A percentile compares a stretch with the other conserved stretches of the same genome.
Evolutionary conservation across 2,797 vertebrate species (phyloP).

Genomic region (Lepilemur ruficaudatus): DNA sequence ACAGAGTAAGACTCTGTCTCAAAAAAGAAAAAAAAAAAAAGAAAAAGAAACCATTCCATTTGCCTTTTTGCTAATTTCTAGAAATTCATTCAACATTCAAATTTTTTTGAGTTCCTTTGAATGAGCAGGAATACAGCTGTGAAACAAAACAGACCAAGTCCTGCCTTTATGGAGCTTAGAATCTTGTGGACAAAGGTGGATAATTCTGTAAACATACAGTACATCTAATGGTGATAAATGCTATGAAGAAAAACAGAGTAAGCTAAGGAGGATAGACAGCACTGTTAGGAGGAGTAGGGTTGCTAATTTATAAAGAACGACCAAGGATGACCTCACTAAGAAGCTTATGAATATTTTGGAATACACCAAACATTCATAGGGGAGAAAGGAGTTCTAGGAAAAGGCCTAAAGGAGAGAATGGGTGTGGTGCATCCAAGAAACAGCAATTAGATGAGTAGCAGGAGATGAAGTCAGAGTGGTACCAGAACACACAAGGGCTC

Average conservation of each 20-base stretch:
- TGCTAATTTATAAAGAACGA: background rate
- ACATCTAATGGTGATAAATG: background rate
- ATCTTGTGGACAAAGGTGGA: background rate
- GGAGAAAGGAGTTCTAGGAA: background rate
- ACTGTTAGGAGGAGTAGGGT: background rate
- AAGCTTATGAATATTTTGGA: background rate
- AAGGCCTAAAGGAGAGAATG: background rate
- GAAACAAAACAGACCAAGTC: background rate
- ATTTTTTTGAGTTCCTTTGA: background rate
- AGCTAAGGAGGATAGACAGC: background rate
- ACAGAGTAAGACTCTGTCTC: no score
- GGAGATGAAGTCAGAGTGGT: background rate
- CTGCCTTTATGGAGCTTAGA: background rate
- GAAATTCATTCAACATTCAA: conserved; percentile 17
- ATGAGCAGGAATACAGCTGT: background rate
- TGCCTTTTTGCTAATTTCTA: conserved; percentile 14
- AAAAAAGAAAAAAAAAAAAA: background rate
- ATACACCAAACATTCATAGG: background rate
- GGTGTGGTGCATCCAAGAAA: background rate
- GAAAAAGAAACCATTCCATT: background rate
- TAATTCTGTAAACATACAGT: background rate
- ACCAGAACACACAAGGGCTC: background rate
- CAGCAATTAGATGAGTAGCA: background rate
- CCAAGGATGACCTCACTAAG: background rate
- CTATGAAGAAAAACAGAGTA: background rate